Percentiles rank a stretch among this genome's conserved stretches.
Evolutionary conservation across 2,797 vertebrate genomes (phyloP).

Genomic region (Aldrovandia affinis): DNA sequence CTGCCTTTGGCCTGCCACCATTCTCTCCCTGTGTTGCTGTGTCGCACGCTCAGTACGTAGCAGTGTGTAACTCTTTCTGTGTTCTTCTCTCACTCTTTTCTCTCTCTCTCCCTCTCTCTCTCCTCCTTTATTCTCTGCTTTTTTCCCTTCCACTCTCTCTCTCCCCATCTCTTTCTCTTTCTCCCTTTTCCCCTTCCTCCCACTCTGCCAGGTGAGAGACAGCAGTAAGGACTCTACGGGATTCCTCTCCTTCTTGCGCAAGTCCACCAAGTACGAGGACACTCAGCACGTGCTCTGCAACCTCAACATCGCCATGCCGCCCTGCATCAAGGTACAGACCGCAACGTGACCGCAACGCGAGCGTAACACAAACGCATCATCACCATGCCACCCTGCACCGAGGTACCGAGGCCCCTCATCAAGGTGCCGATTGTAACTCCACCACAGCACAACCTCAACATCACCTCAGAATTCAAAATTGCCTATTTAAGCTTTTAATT

Average conservation of each 20-base stretch:
- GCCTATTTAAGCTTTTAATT: neutral
- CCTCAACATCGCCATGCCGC: constrained; percentile 92
- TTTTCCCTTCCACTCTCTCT: constrained; percentile 22
- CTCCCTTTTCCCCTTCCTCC: constrained; percentile 26
- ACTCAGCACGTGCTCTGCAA: constrained; percentile 93
- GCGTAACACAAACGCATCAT: neutral
- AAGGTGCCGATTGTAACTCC: neutral
- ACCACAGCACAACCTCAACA: too few species aligned
- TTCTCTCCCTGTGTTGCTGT: constrained; percentile 59
- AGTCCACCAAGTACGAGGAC: constrained; percentile 96
- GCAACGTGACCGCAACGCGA: neutral
- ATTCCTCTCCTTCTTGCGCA: constrained; percentile 91
- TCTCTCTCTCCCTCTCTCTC: neutral
- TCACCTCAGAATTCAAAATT: too few species aligned
- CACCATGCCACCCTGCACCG: neutral
- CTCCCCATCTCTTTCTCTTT: constrained; percentile 19
- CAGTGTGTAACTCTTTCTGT: constrained; percentile 29
- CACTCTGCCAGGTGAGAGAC: constrained; percentile 83
- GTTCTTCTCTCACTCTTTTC: constrained; percentile 22
- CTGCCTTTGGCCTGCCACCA: constrained; percentile 83
- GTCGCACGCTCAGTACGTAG: constrained; percentile 26
- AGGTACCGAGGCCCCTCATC: neutral
- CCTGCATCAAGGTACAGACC: constrained; percentile 87
- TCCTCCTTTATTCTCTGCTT: constrained; percentile 7
- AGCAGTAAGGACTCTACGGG: constrained; percentile 89